Conservation (phyloP, 2,888 invertebrate genomes). For the Thyatira batis region DNA sequence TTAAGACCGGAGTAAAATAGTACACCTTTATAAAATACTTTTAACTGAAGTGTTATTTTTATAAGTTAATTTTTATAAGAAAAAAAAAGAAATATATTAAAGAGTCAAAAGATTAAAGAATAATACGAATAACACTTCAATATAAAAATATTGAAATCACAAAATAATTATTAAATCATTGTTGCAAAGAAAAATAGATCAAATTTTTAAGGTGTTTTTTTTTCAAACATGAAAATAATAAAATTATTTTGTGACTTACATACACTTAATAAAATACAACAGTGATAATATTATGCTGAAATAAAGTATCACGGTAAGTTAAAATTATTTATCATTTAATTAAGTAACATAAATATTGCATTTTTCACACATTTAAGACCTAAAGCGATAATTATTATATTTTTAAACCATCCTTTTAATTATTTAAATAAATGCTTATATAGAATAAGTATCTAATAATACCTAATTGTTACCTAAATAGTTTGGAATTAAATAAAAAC, state of each 20-base stretch:
- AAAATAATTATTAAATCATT: background rate
- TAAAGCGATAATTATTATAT: too few relatives aligned
- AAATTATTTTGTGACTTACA: background rate
- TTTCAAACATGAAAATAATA: background rate
- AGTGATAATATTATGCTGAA: background rate
- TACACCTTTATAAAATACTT: background rate
- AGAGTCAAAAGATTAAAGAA: background rate
- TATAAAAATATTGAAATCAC: background rate
- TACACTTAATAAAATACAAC: too few relatives aligned
- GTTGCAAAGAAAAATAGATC: background rate
- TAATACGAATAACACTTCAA: background rate
- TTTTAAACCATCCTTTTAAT: background rate
- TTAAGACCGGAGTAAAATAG: too few relatives aligned
- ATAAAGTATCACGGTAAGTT: constrained; percentile 4
- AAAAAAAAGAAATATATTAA: too few relatives aligned
- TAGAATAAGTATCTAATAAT: too few relatives aligned
- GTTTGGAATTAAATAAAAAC: too few relatives aligned
- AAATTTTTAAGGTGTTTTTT: too few relatives aligned
- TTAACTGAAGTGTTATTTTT: background rate
- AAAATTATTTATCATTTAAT: constrained; percentile 21
- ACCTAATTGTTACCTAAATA: too few relatives aligned
- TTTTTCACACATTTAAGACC: background rate
- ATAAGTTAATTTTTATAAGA: too few relatives aligned
- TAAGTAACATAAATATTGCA: background rate
- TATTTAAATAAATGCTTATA: too few relatives aligned